phyloP scores from a whole-genome alignment of 2,113 vertebrate genomes.

The Empidonax traillii region DNA sequence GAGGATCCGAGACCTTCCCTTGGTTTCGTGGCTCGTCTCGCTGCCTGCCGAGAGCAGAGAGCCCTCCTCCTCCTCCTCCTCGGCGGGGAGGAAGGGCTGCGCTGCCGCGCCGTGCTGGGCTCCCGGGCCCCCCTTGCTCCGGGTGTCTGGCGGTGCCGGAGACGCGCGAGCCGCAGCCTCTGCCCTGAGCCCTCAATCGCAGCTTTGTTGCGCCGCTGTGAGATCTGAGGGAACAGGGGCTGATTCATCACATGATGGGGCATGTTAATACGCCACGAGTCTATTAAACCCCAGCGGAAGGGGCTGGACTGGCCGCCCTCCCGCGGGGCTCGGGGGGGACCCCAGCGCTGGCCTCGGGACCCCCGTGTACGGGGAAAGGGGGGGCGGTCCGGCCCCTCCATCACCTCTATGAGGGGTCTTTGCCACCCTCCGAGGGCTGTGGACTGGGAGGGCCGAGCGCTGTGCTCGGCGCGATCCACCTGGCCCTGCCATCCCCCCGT shows the following conservation, averaged over 20 bases:
- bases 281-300: background rate
- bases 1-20: background rate
- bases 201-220: slow-evolving; percentile 43
- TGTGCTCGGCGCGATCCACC: background rate
- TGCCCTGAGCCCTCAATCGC: slow-evolving; percentile 6
- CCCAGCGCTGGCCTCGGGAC: accelerated
- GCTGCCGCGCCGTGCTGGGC: background rate
- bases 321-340: background rate
- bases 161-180: background rate
- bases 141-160: background rate
- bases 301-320: background rate
- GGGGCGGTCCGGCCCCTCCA: background rate
- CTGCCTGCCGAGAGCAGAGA: background rate
- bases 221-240: background rate
- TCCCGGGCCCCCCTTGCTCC: background rate
- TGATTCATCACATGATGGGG: slow-evolving; percentile 27
- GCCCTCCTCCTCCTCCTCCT: background rate
- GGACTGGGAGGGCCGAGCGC: background rate
- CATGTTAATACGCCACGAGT: background rate
- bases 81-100: background rate
- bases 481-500: background rate
- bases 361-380: background rate
- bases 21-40: background rate
- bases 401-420: background rate
- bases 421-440: background rate